Conservation (phyloP, 1,140 invertebrate genomes). For the Vollenhovia emeryi region DNA sequence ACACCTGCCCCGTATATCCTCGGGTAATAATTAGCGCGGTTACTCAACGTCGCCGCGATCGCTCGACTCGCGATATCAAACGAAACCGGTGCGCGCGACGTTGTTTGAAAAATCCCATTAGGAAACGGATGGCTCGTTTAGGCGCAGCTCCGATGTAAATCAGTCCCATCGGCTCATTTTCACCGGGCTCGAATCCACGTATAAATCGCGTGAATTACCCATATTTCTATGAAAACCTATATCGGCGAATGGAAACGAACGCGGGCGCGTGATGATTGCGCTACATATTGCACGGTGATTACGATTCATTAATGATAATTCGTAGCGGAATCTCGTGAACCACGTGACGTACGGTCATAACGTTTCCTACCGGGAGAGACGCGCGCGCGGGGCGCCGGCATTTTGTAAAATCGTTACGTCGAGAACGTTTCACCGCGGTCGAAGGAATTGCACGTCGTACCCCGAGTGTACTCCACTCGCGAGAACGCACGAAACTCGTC, state of each 20-base stretch:
- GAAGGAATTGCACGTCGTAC: not conserved
- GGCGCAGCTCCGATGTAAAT: conserved; percentile 26
- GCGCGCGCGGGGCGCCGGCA: not conserved
- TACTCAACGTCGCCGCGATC: not conserved
- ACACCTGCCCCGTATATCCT: no score
- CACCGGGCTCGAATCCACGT: not conserved
- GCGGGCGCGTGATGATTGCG: conserved; percentile 45
- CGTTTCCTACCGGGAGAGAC: not conserved
- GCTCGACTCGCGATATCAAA: not conserved
- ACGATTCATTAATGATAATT: conserved; percentile 60
- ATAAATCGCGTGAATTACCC: conserved; percentile 44
- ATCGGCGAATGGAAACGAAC: conserved; percentile 27
- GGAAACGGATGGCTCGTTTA: conserved; percentile 21
- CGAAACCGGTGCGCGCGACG: not conserved
- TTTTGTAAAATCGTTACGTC: conserved; percentile 22
- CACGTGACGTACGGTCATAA: not conserved
- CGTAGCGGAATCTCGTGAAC: conserved; percentile 21
- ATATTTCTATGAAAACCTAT: conserved; percentile 50
- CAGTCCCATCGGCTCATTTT: conserved; percentile 25
- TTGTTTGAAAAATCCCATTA: conserved; percentile 38
- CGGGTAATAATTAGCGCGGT: not conserved
- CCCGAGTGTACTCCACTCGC: not conserved
- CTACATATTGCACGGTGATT: conserved; percentile 52
- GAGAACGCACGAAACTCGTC: not conserved
- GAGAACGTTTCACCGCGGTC: not conserved